Conservation (phyloP, 2,113 vertebrate genomes). For the Orthochromis indermauri region DNA sequence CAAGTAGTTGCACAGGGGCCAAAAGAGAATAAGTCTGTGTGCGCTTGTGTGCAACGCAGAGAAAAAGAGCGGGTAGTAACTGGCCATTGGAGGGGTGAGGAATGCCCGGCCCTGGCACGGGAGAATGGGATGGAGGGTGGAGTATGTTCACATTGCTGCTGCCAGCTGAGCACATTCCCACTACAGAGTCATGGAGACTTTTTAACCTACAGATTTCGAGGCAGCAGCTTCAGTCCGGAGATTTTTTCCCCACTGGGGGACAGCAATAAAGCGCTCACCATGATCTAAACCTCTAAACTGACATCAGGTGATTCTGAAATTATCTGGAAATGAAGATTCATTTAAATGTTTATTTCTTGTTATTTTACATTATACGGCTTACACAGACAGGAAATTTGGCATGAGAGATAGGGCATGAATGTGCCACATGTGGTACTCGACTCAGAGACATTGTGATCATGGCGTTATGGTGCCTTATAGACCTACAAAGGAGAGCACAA, state of each 20-base stretch:
- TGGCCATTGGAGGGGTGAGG: constrained; percentile 55
- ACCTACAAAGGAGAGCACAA: neutral
- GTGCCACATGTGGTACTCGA: neutral
- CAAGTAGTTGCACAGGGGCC: constrained; percentile 24
- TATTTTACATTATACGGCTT: neutral
- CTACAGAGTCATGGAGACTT: constrained; percentile 56
- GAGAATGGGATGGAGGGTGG: constrained; percentile 48
- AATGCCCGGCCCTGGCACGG: constrained; percentile 61
- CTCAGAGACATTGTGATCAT: neutral
- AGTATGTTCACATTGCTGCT: constrained; percentile 49
- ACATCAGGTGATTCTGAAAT: neutral
- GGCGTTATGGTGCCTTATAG: neutral
- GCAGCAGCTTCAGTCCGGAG: neutral
- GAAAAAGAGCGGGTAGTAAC: constrained; percentile 35
- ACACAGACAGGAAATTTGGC: neutral
- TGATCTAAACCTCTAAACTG: neutral
- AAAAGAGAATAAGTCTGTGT: constrained; percentile 15
- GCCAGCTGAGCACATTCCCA: constrained; percentile 62
- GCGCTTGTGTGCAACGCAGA: constrained; percentile 16
- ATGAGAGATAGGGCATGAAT: neutral
- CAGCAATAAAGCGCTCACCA: neutral
- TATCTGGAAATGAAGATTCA: neutral
- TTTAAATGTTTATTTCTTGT: neutral
- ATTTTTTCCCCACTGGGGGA: neutral
- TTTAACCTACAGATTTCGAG: constrained; percentile 51